These are phyloP conservation scores for Temnothorax rugatulus DNA, from an alignment of 2,888 invertebrate species.

Conservation along the genomic window DNA sequence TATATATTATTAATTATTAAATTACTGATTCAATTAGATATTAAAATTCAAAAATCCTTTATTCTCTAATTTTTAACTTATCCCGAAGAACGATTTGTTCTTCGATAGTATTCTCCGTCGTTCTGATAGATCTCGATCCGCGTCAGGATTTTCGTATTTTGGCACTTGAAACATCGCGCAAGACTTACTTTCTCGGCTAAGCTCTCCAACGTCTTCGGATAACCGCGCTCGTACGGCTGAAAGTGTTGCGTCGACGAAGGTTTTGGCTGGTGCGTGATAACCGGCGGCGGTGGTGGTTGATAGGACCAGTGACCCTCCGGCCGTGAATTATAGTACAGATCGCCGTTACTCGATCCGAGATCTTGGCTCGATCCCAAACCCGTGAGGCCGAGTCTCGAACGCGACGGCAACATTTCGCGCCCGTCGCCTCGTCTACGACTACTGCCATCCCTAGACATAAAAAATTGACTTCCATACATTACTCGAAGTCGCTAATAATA, in stretches of 20 bases:
- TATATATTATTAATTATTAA: neutral
- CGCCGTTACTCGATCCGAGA: conserved; percentile 88
- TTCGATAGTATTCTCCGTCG: neutral
- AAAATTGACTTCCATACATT: neutral
- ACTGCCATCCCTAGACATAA: conserved; percentile 87
- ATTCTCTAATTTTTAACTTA: neutral
- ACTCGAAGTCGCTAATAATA: conserved; percentile 8
- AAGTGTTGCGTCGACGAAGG: conserved; percentile 92
- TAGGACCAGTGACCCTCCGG: conserved; percentile 88
- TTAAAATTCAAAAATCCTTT: neutral
- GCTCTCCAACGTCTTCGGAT: conserved; percentile 96
- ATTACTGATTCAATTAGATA: neutral
- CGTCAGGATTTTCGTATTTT: conserved; percentile 33
- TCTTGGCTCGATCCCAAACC: conserved; percentile 86
- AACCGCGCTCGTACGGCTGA: conserved; percentile 94
- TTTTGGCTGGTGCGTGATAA: conserved; percentile 96
- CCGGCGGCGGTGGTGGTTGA: conserved; percentile 93
- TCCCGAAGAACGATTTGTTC: neutral
- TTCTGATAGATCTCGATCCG: conserved; percentile 60
- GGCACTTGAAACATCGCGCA: neutral
- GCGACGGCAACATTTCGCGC: conserved; percentile 92
- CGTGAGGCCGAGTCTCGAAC: conserved; percentile 91
- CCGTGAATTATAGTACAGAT: conserved; percentile 94
- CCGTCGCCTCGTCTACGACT: conserved; percentile 90
- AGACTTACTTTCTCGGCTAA: conserved; percentile 92